Percentiles rank a stretch among this genome's conserved stretches.
Conservation (phyloP, 2,113 vertebrate genomes). For the Paedocypris sp. region DNA sequence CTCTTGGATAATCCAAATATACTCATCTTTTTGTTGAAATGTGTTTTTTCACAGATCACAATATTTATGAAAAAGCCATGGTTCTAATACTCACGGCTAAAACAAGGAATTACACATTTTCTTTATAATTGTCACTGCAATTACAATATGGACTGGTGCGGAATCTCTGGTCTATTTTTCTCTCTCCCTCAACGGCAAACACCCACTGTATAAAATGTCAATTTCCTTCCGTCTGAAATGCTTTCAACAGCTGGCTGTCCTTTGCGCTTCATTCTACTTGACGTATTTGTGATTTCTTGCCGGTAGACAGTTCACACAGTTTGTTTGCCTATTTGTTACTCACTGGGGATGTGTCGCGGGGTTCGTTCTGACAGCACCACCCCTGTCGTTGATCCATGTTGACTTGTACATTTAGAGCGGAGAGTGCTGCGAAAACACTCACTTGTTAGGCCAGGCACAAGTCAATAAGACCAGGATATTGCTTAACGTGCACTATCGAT, state of each 20-base stretch:
- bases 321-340: not conserved
- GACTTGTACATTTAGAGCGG: constrained; percentile 33
- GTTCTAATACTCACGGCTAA: too few relatives aligned
- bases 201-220: not conserved
- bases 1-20: too few relatives aligned
- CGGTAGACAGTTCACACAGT: not conserved
- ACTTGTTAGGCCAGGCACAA: constrained; percentile 45
- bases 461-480: constrained; percentile 50
- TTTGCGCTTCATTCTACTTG: not conserved
- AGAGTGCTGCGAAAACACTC: constrained; percentile 13
- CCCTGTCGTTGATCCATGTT: constrained; percentile 36
- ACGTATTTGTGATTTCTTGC: not conserved
- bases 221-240: not conserved
- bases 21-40: too few relatives aligned
- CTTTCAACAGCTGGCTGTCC: not conserved
- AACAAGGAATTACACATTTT: too few relatives aligned
- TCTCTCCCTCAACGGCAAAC: too few relatives aligned
- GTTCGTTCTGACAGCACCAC: constrained; percentile 30
- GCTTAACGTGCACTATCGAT: constrained; percentile 49
- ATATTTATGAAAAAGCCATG: too few relatives aligned
- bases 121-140: too few relatives aligned
- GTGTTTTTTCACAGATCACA: too few relatives aligned
- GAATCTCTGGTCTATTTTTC: not conserved
- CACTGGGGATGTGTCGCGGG: constrained; percentile 2
- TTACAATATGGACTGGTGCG: too few relatives aligned